A percentile compares a stretch with the other conserved stretches of the same genome.
Evolutionary conservation across 2,888 invertebrate genomes (phyloP).

Genomic region (Ischnus inquisitorius): DNA sequence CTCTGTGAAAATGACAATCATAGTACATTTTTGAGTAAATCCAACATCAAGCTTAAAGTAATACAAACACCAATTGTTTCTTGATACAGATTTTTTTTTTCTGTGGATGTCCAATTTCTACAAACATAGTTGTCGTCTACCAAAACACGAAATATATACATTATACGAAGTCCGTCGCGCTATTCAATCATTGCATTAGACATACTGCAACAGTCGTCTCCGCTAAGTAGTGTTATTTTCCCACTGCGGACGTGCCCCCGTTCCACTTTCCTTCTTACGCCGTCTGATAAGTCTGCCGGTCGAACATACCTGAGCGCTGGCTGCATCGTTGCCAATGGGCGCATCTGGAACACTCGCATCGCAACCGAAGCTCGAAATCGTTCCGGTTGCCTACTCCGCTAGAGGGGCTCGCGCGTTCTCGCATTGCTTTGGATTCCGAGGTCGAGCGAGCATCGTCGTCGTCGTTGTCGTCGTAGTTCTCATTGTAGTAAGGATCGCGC

Average conservation of each 20-base stretch:
- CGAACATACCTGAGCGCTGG: not conserved
- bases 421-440: slow-evolving; percentile 42
- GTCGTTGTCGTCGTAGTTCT: not conserved
- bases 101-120: too few species aligned
- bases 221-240: too few species aligned
- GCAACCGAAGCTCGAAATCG: not conserved
- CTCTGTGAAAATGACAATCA: too few species aligned
- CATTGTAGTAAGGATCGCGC: not conserved
- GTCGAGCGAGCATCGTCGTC: slow-evolving; percentile 12
- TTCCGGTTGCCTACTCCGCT: slow-evolving; percentile 37
- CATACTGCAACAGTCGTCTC: too few species aligned
- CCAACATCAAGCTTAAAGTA: too few species aligned
- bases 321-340: slow-evolving; percentile 22
- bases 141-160: too few species aligned
- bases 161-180: too few species aligned
- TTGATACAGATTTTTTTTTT: too few species aligned
- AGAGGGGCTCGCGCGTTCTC: slow-evolving; percentile 28
- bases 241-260: not conserved
- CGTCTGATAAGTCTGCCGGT: not conserved
- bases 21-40: too few species aligned
- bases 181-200: too few species aligned
- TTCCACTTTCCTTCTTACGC: slow-evolving; percentile 25
- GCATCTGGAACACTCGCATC: slow-evolving; percentile 10
- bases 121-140: too few species aligned
- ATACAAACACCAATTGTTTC: too few species aligned